phyloP scores from a whole-genome alignment of 2,113 vertebrate species.

The Rhinopithecus roxellana region DNA sequence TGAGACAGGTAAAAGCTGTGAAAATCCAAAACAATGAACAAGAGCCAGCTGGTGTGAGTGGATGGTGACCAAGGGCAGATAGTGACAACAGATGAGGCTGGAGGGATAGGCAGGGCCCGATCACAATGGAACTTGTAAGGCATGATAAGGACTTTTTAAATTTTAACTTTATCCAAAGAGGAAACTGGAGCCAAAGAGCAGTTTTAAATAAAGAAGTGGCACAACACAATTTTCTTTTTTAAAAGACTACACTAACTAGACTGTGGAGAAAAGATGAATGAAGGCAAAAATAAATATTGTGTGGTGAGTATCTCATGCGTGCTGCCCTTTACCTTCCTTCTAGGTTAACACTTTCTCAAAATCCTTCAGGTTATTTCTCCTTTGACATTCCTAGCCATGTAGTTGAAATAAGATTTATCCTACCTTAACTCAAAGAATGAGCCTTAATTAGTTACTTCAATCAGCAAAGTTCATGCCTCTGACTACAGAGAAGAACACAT shows the following conservation, averaged over 20 bases:
- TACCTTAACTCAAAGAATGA: not conserved
- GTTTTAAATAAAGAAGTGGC: not conserved
- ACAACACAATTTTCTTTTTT: not conserved
- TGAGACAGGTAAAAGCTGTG: not conserved
- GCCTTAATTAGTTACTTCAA: not conserved
- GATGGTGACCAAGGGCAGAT: not conserved
- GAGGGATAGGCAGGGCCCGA: not conserved
- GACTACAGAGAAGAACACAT: not conserved
- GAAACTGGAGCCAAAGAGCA: not conserved
- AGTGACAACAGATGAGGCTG: not conserved
- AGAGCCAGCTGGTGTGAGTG: not conserved
- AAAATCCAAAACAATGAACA: not conserved
- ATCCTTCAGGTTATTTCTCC: not conserved
- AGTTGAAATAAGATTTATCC: not conserved
- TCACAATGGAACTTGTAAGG: not conserved
- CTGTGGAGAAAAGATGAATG: not conserved
- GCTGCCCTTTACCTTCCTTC: not conserved
- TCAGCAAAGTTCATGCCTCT: not conserved
- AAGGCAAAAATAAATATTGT: not conserved
- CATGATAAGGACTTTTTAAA: not conserved
- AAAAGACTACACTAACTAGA: not conserved
- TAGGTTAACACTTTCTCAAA: not conserved
- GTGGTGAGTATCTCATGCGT: fast-evolving
- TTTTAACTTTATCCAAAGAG: not conserved
- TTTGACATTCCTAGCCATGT: not conserved